phyloP scores from a whole-genome alignment of 2,797 vertebrate genomes.

The Vespertilio murinus region DNA sequence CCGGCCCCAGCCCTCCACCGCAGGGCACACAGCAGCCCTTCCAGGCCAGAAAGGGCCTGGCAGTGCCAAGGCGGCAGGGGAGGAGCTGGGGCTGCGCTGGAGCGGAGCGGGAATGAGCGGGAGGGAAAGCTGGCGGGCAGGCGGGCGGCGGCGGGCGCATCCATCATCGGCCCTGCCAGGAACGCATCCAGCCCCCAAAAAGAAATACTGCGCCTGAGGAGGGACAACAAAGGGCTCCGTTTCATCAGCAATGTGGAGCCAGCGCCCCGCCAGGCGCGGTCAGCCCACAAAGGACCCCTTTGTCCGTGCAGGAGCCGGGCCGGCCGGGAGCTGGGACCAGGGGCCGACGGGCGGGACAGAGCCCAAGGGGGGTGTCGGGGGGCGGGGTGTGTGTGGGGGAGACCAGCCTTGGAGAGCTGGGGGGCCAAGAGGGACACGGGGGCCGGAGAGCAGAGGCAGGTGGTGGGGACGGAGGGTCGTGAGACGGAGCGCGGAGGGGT shows the following conservation, averaged over 20 bases:
- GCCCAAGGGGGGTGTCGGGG: background rate
- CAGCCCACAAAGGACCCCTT: slow-evolving; percentile 77
- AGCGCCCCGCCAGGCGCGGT: slow-evolving; percentile 72
- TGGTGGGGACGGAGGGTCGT: background rate
- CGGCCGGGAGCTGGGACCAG: slow-evolving; percentile 74
- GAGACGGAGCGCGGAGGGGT: background rate
- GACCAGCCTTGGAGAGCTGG: background rate
- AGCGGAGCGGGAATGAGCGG: slow-evolving; percentile 75
- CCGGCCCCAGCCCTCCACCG: background rate
- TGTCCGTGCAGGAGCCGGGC: slow-evolving; percentile 72
- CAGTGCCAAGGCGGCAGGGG: slow-evolving; percentile 74
- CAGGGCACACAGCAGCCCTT: slow-evolving; percentile 31
- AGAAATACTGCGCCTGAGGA: slow-evolving; percentile 84
- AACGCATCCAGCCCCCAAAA: slow-evolving; percentile 87
- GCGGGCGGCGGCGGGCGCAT: slow-evolving; percentile 82
- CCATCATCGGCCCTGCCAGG: slow-evolving; percentile 86
- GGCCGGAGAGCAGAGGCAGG: slow-evolving; percentile 60
- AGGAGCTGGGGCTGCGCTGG: slow-evolving; percentile 76
- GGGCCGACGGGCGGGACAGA: slow-evolving; percentile 70
- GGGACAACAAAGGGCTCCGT: slow-evolving; percentile 82
- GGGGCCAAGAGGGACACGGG: background rate
- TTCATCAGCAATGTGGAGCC: slow-evolving; percentile 77
- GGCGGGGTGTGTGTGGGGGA: no score
- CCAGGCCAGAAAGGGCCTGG: slow-evolving; percentile 69
- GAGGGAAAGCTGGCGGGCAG: slow-evolving; percentile 80